Percentiles rank a stretch among this genome's conserved stretches.
Conservation (phyloP, 2,113 vertebrate species). For the Variabilichromis moorii region DNA sequence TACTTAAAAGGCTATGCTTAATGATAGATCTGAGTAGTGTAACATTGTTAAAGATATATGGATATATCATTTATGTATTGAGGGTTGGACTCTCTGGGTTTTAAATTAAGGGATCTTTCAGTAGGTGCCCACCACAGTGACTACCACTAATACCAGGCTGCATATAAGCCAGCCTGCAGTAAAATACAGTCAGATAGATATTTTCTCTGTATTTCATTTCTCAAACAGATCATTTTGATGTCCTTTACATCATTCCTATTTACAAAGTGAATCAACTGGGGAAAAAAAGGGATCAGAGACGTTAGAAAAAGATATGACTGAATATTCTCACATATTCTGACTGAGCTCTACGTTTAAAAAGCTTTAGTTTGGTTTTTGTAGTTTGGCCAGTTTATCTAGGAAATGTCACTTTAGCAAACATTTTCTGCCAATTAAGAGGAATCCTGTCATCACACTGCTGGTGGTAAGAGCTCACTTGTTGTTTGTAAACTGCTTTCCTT, state of each 20-base stretch:
- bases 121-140: conserved; percentile 28
- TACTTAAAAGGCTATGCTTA: conserved; percentile 39
- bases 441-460: neutral
- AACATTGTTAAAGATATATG: conserved; percentile 32
- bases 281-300: neutral
- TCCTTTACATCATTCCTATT: neutral
- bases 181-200: conserved; percentile 25
- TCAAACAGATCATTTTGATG: neutral
- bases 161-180: conserved; percentile 22
- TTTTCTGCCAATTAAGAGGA: neutral
- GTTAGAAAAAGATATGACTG: neutral
- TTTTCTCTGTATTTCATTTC: neutral
- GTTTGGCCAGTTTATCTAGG: neutral
- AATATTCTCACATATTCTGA: neutral
- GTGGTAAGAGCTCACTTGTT: neutral
- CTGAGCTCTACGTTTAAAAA: neutral
- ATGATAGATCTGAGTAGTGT: conserved; percentile 39
- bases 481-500: neutral
- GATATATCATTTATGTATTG: conserved; percentile 37
- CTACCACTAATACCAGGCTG: conserved; percentile 59
- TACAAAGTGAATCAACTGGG: neutral
- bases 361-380: neutral
- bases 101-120: conserved; percentile 55
- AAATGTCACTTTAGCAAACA: neutral
- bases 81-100: conserved; percentile 35